Conservation (phyloP, 2,888 invertebrate genomes). For the Parthenolecanium corni region DNA sequence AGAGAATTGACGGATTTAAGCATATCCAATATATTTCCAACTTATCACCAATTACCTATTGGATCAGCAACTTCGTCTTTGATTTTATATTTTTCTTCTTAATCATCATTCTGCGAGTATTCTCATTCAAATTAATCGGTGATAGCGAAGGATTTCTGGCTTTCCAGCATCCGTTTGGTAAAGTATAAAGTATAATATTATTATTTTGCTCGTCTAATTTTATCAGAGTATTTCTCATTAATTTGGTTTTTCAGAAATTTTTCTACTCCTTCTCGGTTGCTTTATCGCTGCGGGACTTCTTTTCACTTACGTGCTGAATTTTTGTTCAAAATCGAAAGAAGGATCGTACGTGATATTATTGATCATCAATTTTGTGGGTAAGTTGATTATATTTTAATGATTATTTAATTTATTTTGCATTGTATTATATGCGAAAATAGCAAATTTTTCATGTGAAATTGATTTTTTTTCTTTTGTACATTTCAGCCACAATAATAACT, state of each 20-base stretch:
- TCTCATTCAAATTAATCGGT: background rate
- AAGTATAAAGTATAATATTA: background rate
- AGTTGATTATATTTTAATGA: background rate
- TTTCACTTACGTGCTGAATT: background rate
- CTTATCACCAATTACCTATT: slow-evolving; percentile 48
- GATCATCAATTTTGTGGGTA: slow-evolving; percentile 2
- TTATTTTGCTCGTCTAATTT: background rate
- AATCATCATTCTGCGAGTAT: slow-evolving; percentile 7
- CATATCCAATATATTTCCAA: slow-evolving; percentile 58
- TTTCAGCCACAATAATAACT: background rate
- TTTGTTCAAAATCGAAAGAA: background rate
- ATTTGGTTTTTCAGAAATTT: background rate
- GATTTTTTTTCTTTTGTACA: no score
- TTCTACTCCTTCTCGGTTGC: background rate
- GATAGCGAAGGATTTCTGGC: slow-evolving; percentile 5
- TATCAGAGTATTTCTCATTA: background rate
- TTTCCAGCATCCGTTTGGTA: background rate
- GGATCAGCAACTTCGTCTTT: slow-evolving; percentile 48
- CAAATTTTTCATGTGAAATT: no score
- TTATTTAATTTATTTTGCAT: background rate
- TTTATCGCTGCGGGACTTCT: background rate
- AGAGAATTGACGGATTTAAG: slow-evolving; percentile 50
- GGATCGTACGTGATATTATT: slow-evolving; percentile 1
- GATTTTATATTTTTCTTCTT: slow-evolving; percentile 42
- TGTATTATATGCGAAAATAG: no score